Conservation (phyloP, 2,888 invertebrate species). For the Microdon myrmicae region DNA sequence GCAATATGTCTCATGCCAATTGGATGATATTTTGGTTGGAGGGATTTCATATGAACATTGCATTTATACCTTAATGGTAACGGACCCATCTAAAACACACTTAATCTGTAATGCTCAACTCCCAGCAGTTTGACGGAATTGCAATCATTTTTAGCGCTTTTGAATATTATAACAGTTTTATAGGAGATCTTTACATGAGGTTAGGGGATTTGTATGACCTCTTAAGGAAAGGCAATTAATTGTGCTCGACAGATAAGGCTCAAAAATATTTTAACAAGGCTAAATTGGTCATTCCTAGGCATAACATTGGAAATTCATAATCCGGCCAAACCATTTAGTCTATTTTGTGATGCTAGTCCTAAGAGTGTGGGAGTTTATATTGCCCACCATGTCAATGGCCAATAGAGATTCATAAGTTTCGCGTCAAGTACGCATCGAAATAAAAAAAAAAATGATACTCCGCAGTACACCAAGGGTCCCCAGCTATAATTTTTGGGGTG, state of each 20-base stretch:
- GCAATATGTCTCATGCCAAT: too few relatives aligned
- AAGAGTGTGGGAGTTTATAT: slow-evolving; percentile 2
- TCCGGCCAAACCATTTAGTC: slow-evolving; percentile 3
- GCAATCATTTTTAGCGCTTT: slow-evolving; percentile 15
- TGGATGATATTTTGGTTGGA: too few relatives aligned
- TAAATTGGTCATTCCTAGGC: slow-evolving; percentile 5
- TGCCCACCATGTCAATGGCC: background rate
- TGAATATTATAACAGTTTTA: slow-evolving; percentile 14
- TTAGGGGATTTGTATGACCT: slow-evolving; percentile 1
- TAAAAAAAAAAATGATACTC: slow-evolving; percentile 51
- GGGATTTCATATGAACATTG: too few relatives aligned
- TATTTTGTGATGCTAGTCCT: slow-evolving; percentile 8
- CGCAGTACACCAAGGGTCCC: slow-evolving; percentile 55
- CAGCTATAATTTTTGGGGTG: slow-evolving; percentile 60
- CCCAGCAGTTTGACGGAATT: background rate
- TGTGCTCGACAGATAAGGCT: slow-evolving; percentile 5
- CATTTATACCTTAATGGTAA: too few relatives aligned
- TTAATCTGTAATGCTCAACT: too few relatives aligned
- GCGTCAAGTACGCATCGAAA: slow-evolving; percentile 12
- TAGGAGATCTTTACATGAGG: slow-evolving; percentile 11
- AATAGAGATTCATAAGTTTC: slow-evolving; percentile 8
- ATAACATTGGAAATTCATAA: slow-evolving; percentile 7
- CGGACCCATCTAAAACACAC: too few relatives aligned
- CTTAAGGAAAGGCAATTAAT: background rate
- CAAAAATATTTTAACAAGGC: slow-evolving; percentile 10